Percentiles rank a stretch among this genome's conserved stretches.
phyloP scores from a whole-genome alignment of 2,113 vertebrate genomes.

The Typhlomys cinereus region DNA sequence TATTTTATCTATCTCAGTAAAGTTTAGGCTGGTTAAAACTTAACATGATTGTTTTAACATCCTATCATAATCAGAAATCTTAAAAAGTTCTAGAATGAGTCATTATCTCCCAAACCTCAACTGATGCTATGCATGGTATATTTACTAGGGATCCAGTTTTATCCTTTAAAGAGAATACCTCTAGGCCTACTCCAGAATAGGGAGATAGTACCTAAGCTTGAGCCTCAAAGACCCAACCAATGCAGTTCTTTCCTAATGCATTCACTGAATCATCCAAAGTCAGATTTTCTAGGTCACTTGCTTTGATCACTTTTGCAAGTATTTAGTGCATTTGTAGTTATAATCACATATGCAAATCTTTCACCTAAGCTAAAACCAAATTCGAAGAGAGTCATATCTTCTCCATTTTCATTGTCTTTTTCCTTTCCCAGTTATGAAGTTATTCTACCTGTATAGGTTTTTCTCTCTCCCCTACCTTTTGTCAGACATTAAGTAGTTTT shows the following conservation, averaged over 20 bases:
- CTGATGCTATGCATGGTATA: neutral
- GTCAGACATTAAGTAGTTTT: neutral
- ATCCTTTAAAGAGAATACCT: neutral
- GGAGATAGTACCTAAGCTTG: neutral
- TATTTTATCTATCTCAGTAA: constrained; percentile 74
- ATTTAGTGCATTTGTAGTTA: too few relatives aligned
- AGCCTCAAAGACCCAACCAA: neutral
- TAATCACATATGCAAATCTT: neutral
- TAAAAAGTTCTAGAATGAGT: constrained; percentile 5
- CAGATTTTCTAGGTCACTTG: neutral
- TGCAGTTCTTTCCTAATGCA: neutral
- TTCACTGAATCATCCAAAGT: neutral
- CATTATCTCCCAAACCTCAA: neutral
- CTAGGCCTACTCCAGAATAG: neutral
- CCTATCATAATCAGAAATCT: constrained; percentile 59
- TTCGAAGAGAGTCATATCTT: neutral
- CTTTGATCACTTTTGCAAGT: neutral
- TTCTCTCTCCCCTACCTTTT: neutral
- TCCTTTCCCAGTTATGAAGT: constrained; percentile 11
- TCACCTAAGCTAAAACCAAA: constrained; percentile 1
- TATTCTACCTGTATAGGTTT: neutral
- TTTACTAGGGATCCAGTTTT: neutral
- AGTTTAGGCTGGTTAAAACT: constrained; percentile 67
- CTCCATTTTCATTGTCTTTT: neutral
- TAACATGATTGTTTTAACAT: constrained; percentile 54